Conservation (phyloP, 1,140 invertebrate genomes). For the Bemisia tabaci region DNA sequence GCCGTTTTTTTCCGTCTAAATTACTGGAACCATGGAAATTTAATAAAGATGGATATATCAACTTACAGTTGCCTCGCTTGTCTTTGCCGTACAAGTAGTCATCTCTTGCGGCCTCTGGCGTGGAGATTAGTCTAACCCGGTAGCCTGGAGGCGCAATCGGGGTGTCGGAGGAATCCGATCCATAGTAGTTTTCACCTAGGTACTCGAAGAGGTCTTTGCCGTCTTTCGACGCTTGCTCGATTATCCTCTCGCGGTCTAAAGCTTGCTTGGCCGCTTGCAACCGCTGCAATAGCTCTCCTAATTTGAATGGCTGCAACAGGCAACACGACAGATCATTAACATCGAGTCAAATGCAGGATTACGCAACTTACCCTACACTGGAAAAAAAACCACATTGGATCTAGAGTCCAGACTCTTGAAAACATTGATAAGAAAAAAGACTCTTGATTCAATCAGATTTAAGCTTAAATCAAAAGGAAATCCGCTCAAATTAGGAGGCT, state of each 20-base stretch:
- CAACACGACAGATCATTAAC: too few relatives aligned
- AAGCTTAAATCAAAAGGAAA: too few relatives aligned
- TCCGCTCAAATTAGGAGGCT: too few relatives aligned
- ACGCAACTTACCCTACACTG: too few relatives aligned
- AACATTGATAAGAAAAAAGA: too few relatives aligned
- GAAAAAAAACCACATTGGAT: too few relatives aligned
- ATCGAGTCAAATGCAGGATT: too few relatives aligned
- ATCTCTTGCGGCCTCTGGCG: background rate
- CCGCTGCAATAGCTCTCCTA: background rate
- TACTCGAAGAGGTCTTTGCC: background rate
- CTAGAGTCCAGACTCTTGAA: too few relatives aligned
- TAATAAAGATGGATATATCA: background rate
- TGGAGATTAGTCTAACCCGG: background rate
- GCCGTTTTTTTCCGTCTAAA: too few relatives aligned
- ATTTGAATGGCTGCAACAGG: background rate
- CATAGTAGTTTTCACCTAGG: background rate
- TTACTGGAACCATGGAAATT: too few relatives aligned
- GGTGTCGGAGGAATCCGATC: background rate
- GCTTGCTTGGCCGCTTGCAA: background rate
- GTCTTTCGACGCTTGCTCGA: background rate
- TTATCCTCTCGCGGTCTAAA: background rate
- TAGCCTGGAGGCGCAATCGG: background rate
- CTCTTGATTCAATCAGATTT: too few relatives aligned
- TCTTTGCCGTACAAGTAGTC: background rate
- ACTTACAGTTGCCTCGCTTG: conserved; percentile 1